Evolutionary conservation across 2,888 invertebrate genomes (phyloP).

Genomic region (Lepidochitona cinerea): DNA sequence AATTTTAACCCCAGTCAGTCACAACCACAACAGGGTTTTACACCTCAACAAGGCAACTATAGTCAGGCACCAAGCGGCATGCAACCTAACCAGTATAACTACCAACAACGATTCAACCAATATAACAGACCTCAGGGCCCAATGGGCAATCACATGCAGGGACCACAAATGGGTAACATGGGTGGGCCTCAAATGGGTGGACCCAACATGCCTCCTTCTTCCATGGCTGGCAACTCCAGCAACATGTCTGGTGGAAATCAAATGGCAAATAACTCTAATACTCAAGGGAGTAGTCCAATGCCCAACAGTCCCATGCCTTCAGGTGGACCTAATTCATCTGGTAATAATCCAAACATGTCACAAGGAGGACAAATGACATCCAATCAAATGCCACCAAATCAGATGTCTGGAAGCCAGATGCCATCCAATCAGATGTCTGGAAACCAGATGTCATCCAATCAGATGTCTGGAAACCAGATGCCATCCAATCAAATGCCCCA

Average conservation of each 20-base stretch:
- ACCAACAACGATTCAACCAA: neutral
- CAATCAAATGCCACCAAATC: neutral
- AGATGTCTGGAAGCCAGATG: neutral
- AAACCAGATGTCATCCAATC: neutral
- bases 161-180: too few relatives aligned
- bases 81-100: neutral
- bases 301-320: neutral
- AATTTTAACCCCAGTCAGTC: neutral
- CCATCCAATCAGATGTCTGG: neutral
- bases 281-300: neutral
- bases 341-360: neutral
- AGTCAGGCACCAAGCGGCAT: neutral
- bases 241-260: too few relatives aligned
- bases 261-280: too few relatives aligned
- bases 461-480: neutral
- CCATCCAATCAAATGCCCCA: neutral
- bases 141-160: neutral
- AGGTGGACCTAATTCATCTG: neutral
- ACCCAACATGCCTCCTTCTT: neutral
- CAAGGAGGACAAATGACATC: neutral
- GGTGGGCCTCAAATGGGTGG: neutral
- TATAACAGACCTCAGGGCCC: neutral
- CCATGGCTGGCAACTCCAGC: too few relatives aligned
- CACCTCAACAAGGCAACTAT: neutral
- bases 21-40: neutral